Base-by-base conservation (phyloP, 2,113 vertebrate species). In the Corythornis vintsioides region DNA sequence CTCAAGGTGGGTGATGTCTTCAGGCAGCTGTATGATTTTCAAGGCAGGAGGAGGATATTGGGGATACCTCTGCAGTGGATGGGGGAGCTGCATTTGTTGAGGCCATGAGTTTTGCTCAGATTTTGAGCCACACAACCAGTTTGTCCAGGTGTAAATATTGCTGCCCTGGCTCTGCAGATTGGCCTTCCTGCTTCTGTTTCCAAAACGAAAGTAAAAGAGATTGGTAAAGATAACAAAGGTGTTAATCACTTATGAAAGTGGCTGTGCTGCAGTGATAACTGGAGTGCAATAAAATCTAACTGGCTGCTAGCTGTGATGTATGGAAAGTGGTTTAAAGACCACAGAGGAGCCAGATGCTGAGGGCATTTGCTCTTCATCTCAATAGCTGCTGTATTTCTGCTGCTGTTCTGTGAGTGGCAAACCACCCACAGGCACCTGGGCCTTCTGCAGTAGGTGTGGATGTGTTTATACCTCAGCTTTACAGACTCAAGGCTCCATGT, bases 341-440 rank as follows among this genome's bases (percentile, higher is more conserved):
- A 21, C 47, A 53, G 83, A 94, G 63, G 28, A 43, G 74, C 63
- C 86, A 63, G 74, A 76, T 80, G 67, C 12, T 4, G 61, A 74
- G 79, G 69, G 12, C 50, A 63, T 89, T 90, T 93, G 55, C 71
- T 79, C 59, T 85, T 76, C 47, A 79, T 92, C 66, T 88, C 33
- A 80, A 6, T 52, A 86, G 81, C 60, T 76, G 77, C 52, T 89
- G 3, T 80, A 17, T 59, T 92, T 92, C 78, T 78, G 56, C 74
- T 91, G 6, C 66, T 26, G 7, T 75, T 89, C 6, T 5, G 50
- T 80, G 80, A 55, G 52, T 31, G 52, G 50, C 61, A 53, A 86
- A 48, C 48, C 80, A 59, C 47, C 75, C 76, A 77, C 78, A 79
- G 91, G 55, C n/a, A 56, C 85, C 71, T n/a, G 42, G 59, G 92